phyloP scores from a whole-genome alignment of 2,113 vertebrate species.

The Esox niger region DNA sequence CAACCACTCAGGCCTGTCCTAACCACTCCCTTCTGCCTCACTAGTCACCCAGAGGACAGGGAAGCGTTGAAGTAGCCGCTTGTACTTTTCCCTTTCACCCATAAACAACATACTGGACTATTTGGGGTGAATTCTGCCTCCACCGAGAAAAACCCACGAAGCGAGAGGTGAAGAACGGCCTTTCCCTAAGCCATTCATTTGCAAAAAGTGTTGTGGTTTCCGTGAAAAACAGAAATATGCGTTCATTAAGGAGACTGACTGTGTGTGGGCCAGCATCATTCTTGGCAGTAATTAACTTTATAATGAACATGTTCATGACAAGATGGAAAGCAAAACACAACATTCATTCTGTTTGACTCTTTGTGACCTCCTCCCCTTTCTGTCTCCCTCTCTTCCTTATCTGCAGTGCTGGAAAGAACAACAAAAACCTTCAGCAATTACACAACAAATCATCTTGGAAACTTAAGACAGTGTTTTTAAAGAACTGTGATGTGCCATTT shows the following conservation, averaged over 20 bases:
- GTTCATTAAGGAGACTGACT: background rate
- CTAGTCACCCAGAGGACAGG: conserved; percentile 27
- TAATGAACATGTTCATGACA: too few species aligned
- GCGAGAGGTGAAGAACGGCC: background rate
- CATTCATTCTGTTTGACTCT: too few species aligned
- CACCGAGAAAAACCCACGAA: background rate
- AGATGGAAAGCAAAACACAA: too few species aligned
- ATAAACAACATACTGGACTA: background rate
- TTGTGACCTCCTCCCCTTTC: too few species aligned
- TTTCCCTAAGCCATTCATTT: too few species aligned
- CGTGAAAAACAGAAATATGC: background rate
- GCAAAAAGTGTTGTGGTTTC: too few species aligned
- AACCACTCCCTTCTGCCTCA: conserved; percentile 26
- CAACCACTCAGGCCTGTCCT: conserved; percentile 42
- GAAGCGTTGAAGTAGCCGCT: background rate
- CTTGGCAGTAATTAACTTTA: too few species aligned
- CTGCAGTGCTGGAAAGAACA: background rate
- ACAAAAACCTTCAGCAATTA: conserved; percentile 5
- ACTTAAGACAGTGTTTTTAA: background rate
- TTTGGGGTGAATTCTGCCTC: background rate
- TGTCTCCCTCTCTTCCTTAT: background rate
- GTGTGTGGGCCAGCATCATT: background rate
- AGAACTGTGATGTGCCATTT: conserved; percentile 7
- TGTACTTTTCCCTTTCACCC: conserved; percentile 1
- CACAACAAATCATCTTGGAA: conserved; percentile 14